Evolutionary conservation across 2,888 invertebrate genomes (phyloP).

Genomic region (Lasioglossum figueresi): DNA sequence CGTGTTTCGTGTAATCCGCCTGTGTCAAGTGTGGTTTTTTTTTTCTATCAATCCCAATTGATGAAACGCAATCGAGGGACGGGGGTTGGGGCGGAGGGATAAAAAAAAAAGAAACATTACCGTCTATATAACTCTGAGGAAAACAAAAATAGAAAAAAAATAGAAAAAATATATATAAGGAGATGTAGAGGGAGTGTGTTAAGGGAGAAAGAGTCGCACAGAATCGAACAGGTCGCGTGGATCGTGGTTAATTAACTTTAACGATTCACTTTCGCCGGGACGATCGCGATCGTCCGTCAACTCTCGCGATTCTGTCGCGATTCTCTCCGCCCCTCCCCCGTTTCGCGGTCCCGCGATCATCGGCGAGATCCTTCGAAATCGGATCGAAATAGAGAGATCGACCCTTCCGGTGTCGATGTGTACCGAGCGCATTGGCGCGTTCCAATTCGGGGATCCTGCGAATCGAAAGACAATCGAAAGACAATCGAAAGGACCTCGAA

Average conservation of each 20-base stretch:
- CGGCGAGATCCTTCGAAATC: background rate
- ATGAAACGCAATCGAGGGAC: slow-evolving; percentile 53
- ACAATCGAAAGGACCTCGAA: background rate
- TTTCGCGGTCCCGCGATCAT: background rate
- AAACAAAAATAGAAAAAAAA: slow-evolving; percentile 2
- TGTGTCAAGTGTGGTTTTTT: slow-evolving; percentile 36
- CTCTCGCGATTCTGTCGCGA: background rate
- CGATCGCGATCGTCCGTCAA: slow-evolving; percentile 66
- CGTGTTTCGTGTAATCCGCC: slow-evolving; percentile 18
- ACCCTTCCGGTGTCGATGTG: background rate
- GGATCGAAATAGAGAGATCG: background rate
- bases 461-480: background rate
- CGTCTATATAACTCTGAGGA: background rate
- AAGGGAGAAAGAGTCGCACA: slow-evolving; percentile 27
- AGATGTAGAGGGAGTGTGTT: background rate
- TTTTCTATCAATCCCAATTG: slow-evolving; percentile 69
- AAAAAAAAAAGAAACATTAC: background rate
- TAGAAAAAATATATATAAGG: no score
- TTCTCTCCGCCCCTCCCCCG: slow-evolving; percentile 13
- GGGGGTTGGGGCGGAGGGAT: background rate
- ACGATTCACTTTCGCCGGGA: slow-evolving; percentile 76
- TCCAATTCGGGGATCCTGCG: no score
- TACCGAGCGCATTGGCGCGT: background rate
- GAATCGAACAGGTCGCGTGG: slow-evolving; percentile 37
- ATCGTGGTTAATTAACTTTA: slow-evolving; percentile 59